Base-by-base conservation (phyloP, 2,113 vertebrate species). In the Piaya cayana region DNA sequence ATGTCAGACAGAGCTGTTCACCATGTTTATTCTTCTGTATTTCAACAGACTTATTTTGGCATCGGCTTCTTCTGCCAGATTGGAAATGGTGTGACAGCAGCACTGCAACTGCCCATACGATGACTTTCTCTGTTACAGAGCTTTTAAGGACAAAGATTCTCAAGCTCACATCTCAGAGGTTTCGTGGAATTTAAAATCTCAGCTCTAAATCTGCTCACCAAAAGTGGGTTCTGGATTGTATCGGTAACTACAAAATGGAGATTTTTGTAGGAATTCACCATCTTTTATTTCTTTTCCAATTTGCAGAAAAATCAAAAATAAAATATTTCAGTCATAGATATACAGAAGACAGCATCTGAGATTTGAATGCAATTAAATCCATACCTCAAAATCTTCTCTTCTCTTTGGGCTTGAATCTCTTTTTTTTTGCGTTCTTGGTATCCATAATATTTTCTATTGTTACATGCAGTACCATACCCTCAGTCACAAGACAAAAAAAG, bases 31-130 rank as follows among this genome's bases (percentile, higher is more conserved):
- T 52, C 68, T 69, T 42, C 49, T 25, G 26, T 5, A 8, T 22
- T 75, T 71, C 72, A 63, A 45, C 36, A 65, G 45, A 11, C 16
- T 63, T 45, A 45, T 32, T 72, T 55, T 80, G 90, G 63, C 71
- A 91, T 14, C 2, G 0, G 30, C 36, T n/a, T 34, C 58, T 52
- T 17, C 19, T 65, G 45, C 11, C 82, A 80, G 88, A 8, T 3
- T 88, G 71, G 63, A 36, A 92, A 60, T 2, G 20, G 42, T 3
- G 3, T 3, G 1, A 63, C 25, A 64, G 75, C 59, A 83, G 76
- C 36, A 6, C 56, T 37, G 55, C 62, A 18, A 6, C 56, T 76
- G 37, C 62, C 34, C 18, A 0, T 12, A 6, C 0, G 0, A 29
- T 4, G 36, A 12, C 29, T 55, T 37, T 2, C 14, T 39, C 49